These are phyloP conservation scores for Hofmannophila pseudospretella DNA, from an alignment of 2,888 invertebrate genomes.

Conservation along the genomic window DNA sequence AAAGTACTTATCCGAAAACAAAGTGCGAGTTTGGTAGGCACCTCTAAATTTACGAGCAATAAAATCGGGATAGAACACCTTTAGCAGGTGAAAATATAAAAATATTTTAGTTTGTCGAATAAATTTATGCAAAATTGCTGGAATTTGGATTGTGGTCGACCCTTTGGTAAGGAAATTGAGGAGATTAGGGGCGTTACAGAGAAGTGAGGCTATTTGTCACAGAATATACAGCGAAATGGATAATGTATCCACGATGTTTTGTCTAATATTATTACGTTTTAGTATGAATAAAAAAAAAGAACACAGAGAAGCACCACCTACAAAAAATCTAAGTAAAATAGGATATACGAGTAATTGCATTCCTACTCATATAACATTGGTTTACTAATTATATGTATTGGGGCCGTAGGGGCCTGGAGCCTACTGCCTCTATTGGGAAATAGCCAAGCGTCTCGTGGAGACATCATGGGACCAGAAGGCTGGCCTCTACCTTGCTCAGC, in stretches of 20 bases:
- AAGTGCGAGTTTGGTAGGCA: slow-evolving; percentile 31
- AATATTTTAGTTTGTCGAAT: slow-evolving; percentile 38
- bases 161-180: slow-evolving; percentile 34
- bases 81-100: slow-evolving; percentile 34
- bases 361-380: too few species aligned
- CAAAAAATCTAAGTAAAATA: too few species aligned
- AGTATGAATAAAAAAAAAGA: too few species aligned
- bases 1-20: slow-evolving; percentile 35
- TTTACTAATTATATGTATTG: too few species aligned
- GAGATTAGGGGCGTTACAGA: slow-evolving; percentile 33
- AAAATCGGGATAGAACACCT: slow-evolving; percentile 40
- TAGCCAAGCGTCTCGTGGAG: too few species aligned
- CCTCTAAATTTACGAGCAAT: slow-evolving; percentile 48
- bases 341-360: too few species aligned
- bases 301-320: too few species aligned
- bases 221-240: slow-evolving; percentile 11
- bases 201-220: slow-evolving; percentile 31
- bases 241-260: slow-evolving; percentile 6
- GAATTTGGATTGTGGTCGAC: slow-evolving; percentile 42
- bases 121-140: slow-evolving; percentile 43
- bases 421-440: too few species aligned
- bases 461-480: too few species aligned
- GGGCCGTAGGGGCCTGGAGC: too few species aligned
- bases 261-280: background rate
- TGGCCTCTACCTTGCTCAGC: too few species aligned